Percentiles rank a stretch among this genome's conserved stretches.
Conservation (phyloP, 2,888 invertebrate species). For the Campaea margaritaria region DNA sequence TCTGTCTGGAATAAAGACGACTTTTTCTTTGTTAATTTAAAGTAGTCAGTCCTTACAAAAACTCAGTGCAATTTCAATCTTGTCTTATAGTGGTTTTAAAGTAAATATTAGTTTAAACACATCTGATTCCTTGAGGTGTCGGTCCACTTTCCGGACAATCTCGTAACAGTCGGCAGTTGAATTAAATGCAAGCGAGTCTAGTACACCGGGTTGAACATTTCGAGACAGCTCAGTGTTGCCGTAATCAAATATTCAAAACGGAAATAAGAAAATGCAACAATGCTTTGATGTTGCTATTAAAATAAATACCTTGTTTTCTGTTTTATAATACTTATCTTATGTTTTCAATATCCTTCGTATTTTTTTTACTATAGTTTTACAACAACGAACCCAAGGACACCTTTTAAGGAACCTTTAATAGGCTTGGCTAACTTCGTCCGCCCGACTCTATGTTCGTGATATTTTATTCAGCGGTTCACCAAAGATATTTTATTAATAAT, state of each 20-base stretch:
- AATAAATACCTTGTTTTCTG: not conserved
- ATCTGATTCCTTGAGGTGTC: not conserved
- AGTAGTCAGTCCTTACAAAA: too few species aligned
- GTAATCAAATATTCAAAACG: constrained; percentile 26
- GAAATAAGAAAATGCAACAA: constrained; percentile 22
- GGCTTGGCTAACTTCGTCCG: too few species aligned
- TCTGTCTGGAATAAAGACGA: too few species aligned
- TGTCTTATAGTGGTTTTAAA: too few species aligned
- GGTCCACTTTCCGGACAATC: not conserved
- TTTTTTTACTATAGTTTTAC: not conserved
- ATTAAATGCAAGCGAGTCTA: constrained; percentile 2
- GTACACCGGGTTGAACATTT: not conserved
- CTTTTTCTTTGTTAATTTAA: too few species aligned
- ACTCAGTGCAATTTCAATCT: too few species aligned
- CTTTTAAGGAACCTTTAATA: too few species aligned
- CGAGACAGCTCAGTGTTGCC: constrained; percentile 4
- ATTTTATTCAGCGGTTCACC: too few species aligned
- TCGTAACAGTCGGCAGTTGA: constrained; percentile 1
- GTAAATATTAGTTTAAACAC: too few species aligned
- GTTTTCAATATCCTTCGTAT: too few species aligned
- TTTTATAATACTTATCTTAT: not conserved
- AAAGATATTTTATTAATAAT: too few species aligned
- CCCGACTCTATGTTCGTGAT: too few species aligned
- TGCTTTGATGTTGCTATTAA: not conserved
- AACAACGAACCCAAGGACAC: not conserved